phyloP scores from a whole-genome alignment of 2,113 vertebrate genomes.

The Ciconia stormi region DNA sequence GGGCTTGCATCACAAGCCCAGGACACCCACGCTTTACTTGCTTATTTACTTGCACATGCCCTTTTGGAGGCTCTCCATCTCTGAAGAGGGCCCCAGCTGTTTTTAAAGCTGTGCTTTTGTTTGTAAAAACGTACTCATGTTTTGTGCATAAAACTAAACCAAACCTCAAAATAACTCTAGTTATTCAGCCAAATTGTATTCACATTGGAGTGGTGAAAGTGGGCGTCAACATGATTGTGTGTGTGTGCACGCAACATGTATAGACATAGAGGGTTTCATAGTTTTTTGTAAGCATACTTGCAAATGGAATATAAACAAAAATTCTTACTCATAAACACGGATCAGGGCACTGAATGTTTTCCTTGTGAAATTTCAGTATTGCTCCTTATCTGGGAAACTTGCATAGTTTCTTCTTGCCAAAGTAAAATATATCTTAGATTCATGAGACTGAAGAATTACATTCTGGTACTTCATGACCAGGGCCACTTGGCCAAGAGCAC shows the following conservation, averaged over 20 bases:
- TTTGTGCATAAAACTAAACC: conserved; percentile 10
- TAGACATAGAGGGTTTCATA: background rate
- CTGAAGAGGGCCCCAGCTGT: background rate
- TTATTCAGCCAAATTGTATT: background rate
- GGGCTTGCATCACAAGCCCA: background rate
- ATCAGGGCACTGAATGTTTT: background rate
- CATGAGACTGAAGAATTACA: background rate
- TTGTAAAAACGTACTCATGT: background rate
- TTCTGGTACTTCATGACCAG: background rate
- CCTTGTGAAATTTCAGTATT: background rate
- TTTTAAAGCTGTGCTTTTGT: conserved; percentile 44
- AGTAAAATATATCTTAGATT: background rate
- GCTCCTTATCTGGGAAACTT: conserved; percentile 14
- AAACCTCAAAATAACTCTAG: conserved; percentile 34
- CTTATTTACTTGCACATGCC: background rate
- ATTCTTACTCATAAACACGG: background rate
- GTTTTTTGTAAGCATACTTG: background rate
- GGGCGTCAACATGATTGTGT: background rate
- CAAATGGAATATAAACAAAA: conserved; percentile 2
- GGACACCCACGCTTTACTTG: background rate
- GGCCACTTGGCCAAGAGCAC: background rate
- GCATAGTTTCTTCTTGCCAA: conserved; percentile 7
- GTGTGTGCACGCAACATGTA: rapidly evolving
- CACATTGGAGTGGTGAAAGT: background rate
- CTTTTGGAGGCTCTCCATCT: conserved; percentile 19